These are phyloP conservation scores for Phyllotreta striolata DNA, from an alignment of 2,888 invertebrate species.

Conservation along the genomic window DNA sequence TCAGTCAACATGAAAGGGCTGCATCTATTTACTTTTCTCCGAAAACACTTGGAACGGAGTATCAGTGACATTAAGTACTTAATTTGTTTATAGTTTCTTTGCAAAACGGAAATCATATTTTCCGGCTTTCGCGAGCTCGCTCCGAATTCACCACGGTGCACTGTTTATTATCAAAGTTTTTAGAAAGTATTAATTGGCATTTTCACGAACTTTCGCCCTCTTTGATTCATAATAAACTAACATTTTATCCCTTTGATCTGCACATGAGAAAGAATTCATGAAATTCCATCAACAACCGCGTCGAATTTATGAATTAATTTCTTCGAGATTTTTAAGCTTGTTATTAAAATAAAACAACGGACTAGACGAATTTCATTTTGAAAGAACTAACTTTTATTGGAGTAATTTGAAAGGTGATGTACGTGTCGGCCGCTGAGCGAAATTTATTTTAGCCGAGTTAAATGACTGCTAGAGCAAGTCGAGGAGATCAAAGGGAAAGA, in stretches of 20 bases:
- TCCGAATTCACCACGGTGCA: not conserved
- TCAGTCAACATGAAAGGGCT: conserved; percentile 12
- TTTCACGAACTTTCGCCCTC: no score
- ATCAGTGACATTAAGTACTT: conserved; percentile 9
- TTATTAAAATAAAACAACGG: not conserved
- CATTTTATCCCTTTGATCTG: no score
- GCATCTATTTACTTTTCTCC: conserved; percentile 7
- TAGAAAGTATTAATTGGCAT: not conserved
- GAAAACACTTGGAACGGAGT: conserved; percentile 2
- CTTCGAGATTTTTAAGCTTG: no score
- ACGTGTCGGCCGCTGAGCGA: not conserved
- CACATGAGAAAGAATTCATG: no score
- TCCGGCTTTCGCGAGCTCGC: conserved; percentile 3
- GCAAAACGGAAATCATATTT: conserved; percentile 14
- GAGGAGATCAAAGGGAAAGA: conserved; percentile 33
- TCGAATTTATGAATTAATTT: no score
- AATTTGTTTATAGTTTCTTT: conserved; percentile 11
- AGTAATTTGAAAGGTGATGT: conserved; percentile 21
- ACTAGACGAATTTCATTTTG: conserved; percentile 11
- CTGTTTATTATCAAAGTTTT: not conserved
- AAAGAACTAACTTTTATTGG: conserved; percentile 19
- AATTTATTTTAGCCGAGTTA: conserved; percentile 30
- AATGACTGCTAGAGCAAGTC: conserved; percentile 28
- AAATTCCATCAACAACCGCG: no score
- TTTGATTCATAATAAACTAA: no score